Evolutionary conservation across 2,888 invertebrate species (phyloP), one percentile per base, ranked within the genome.

Genomic region (Stenotaenia linearis): DNA sequence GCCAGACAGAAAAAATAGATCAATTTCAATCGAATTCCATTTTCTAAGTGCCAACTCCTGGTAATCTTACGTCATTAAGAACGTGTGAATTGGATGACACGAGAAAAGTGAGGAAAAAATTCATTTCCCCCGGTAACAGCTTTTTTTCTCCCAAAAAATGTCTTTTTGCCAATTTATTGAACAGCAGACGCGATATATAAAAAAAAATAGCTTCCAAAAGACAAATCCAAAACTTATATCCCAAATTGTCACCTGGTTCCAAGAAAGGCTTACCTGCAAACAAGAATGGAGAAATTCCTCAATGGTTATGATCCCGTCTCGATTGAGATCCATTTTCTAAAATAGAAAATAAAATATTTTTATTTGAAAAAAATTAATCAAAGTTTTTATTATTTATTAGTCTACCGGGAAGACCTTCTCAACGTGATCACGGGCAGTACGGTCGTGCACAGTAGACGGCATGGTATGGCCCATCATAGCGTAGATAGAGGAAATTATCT

Each of bases 261-360:
- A n/a, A 35, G n/a, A 75, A 1, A 18, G 5, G 32, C 85, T 83
- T 85, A 90, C 96, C 89, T 95, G 95, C 83, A 95, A 90, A 87
- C 96, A 96, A 84, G 95, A 95, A 89, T 96, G 95, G 86, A 96
- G 91, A 87, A 96, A 96, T 89, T 96, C 96, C 87, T 96, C 96
- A 87, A 96, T 93, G 82, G 96, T 96, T 86, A 96, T 95, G 84
- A 95, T 93, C 80, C 96, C 96, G 85, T 96, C 96, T 86, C 94
- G 93, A 88, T 96, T 96, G 82, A 95, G 89, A 87, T 96, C 96
- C 84, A 96, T 89, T 88, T 95, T 95, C 84, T 85, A 75, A 12
- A 80, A 79, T 75, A 40, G 74, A 28, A 45, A 3, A n/a, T n/a
- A 45, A 45, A 45, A 18, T 45, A n/a, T 45, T 40, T 61, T 25